Evolutionary conservation across 2,797 vertebrate species (phyloP).

Genomic region (Sebastes glaucus): DNA sequence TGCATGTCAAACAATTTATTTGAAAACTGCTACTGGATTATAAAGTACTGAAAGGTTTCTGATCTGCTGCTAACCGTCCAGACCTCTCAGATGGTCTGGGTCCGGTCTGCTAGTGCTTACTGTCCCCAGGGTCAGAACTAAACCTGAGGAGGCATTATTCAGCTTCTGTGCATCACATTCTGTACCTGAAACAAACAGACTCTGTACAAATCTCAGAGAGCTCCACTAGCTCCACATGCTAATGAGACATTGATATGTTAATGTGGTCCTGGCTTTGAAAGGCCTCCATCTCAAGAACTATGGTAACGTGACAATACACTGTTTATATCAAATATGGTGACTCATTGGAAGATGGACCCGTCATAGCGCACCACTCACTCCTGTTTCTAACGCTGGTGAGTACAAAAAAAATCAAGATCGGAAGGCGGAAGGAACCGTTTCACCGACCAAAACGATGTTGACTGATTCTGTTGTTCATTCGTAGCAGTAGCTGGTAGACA

Average conservation of each 20-base stretch:
- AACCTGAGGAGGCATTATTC: background rate
- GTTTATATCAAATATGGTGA: slow-evolving; percentile 17
- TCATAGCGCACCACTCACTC: background rate
- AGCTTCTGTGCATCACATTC: background rate
- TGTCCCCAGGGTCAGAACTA: background rate
- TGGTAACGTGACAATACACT: slow-evolving; percentile 8
- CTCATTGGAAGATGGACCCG: background rate
- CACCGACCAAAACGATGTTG: background rate
- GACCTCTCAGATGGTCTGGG: background rate
- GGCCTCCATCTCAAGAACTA: slow-evolving; percentile 24
- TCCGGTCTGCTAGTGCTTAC: background rate
- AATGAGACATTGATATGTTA: slow-evolving; percentile 75
- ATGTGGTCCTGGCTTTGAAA: slow-evolving; percentile 48
- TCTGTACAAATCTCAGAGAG: background rate
- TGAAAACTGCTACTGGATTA: background rate
- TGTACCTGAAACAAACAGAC: background rate
- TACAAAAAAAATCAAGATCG: background rate
- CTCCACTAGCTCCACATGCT: slow-evolving; percentile 42
- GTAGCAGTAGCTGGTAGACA: background rate
- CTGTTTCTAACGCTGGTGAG: background rate
- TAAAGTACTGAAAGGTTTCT: background rate
- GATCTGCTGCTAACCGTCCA: background rate
- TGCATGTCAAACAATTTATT: background rate
- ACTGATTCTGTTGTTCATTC: background rate
- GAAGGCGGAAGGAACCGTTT: background rate